These are phyloP conservation scores for Drosophila trapezifrons DNA, from an alignment of 1,140 invertebrate species.

Conservation along the genomic window DNA sequence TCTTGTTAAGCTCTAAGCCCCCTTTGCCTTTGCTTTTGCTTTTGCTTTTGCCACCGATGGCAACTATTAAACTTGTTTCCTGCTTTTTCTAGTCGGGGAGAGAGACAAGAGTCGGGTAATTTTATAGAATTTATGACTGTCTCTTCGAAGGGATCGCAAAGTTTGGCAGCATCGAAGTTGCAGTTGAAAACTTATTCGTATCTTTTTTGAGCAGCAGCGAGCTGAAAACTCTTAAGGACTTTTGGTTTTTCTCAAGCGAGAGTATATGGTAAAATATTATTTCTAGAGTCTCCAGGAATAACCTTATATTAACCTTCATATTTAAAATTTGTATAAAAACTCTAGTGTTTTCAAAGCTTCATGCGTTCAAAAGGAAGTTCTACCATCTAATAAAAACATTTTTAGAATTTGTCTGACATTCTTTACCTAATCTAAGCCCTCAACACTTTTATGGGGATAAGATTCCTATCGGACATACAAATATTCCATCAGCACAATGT, in stretches of 20 bases:
- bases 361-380: too few species aligned
- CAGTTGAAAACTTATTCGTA: slow-evolving; percentile 40
- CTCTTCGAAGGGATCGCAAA: slow-evolving; percentile 73
- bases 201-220: slow-evolving; percentile 37
- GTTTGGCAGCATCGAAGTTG: slow-evolving; percentile 42
- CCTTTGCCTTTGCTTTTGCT: neutral
- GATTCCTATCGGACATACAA: slow-evolving; percentile 31
- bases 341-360: too few species aligned
- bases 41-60: slow-evolving; percentile 29
- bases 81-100: slow-evolving; percentile 42
- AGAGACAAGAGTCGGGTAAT: slow-evolving; percentile 38
- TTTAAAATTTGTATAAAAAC: too few species aligned
- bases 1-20: slow-evolving; percentile 61
- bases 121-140: slow-evolving; percentile 78
- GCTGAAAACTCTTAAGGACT: slow-evolving; percentile 15
- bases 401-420: slow-evolving; percentile 24
- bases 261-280: slow-evolving; percentile 2
- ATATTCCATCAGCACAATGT: slow-evolving; percentile 44
- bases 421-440: neutral
- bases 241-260: slow-evolving; percentile 24
- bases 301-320: too few species aligned
- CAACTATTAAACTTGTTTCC: slow-evolving; percentile 80
- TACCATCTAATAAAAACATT: slow-evolving; percentile 5
- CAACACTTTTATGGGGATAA: slow-evolving; percentile 26
- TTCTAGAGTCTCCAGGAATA: neutral